Percentiles rank a stretch among this genome's conserved stretches.
Conservation (phyloP, 2,797 vertebrate species). For the Cygnus olor region DNA sequence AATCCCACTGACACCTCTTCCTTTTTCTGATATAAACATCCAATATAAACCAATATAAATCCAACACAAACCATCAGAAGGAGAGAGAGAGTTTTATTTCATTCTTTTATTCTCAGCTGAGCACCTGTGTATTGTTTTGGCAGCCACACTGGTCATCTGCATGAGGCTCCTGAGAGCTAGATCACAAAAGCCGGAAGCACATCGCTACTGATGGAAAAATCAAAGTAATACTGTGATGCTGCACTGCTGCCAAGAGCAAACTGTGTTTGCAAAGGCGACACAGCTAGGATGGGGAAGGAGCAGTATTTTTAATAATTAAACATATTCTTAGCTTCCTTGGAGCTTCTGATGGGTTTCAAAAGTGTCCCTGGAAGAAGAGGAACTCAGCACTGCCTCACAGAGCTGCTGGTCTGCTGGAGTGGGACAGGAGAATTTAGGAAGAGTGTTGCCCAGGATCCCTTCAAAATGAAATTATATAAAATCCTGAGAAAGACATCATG, state of each 20-base stretch:
- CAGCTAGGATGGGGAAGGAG: neutral
- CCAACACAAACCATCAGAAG: neutral
- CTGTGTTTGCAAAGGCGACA: neutral
- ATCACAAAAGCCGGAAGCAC: neutral
- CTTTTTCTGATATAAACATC: neutral
- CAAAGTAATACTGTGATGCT: rapidly evolving
- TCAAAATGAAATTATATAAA: neutral
- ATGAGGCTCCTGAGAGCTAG: neutral
- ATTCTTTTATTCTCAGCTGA: neutral
- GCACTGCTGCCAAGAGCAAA: neutral
- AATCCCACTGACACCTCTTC: neutral
- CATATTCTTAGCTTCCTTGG: neutral
- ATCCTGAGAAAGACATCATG: neutral
- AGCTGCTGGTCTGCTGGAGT: neutral
- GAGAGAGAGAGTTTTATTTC: neutral
- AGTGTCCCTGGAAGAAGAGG: neutral
- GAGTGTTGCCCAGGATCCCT: neutral
- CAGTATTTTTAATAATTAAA: neutral
- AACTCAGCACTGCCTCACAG: neutral
- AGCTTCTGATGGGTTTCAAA: neutral
- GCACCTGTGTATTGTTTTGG: neutral
- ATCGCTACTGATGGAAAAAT: neutral
- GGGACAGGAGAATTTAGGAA: neutral
- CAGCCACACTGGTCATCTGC: neutral
- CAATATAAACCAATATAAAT: neutral